Evolutionary conservation across 2,113 vertebrate species (phyloP).

Genomic region (Archilochus colubris): DNA sequence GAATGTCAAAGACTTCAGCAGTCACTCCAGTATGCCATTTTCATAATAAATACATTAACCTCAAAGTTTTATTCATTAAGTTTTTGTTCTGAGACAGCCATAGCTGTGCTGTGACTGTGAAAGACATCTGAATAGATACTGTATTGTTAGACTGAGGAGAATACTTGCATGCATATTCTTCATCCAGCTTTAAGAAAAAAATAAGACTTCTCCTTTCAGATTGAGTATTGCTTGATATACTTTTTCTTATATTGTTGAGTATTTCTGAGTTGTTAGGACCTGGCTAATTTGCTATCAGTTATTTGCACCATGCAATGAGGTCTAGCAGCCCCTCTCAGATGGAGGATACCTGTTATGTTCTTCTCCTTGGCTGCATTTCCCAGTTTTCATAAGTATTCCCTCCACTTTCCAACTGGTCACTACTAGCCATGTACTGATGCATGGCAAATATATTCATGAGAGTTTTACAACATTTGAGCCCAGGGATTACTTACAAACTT

Average conservation of each 20-base stretch:
- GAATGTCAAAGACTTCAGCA: not conserved
- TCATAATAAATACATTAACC: not conserved
- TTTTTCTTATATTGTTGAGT: not conserved
- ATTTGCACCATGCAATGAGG: not conserved
- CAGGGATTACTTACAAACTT: slow-evolving; percentile 10
- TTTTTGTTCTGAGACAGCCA: not conserved
- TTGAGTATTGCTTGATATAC: not conserved
- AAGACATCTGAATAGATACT: not conserved
- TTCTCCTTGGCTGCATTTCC: fast-evolving
- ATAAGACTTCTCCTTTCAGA: not conserved
- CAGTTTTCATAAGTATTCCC: not conserved
- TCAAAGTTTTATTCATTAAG: not conserved
- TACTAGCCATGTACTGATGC: not conserved
- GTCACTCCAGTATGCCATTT: not conserved
- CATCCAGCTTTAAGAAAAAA: not conserved
- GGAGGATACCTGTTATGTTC: not conserved
- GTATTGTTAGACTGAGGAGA: not conserved
- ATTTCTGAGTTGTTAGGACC: not conserved
- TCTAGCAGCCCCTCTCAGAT: not conserved
- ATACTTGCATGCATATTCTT: not conserved
- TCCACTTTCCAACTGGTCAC: not conserved
- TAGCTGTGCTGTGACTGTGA: not conserved
- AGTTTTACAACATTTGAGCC: not conserved
- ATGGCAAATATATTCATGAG: not conserved
- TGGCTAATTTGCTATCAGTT: not conserved